These are phyloP conservation scores for Leptosomus discolor DNA, from an alignment of 2,113 vertebrate species.

Conservation along the genomic window DNA sequence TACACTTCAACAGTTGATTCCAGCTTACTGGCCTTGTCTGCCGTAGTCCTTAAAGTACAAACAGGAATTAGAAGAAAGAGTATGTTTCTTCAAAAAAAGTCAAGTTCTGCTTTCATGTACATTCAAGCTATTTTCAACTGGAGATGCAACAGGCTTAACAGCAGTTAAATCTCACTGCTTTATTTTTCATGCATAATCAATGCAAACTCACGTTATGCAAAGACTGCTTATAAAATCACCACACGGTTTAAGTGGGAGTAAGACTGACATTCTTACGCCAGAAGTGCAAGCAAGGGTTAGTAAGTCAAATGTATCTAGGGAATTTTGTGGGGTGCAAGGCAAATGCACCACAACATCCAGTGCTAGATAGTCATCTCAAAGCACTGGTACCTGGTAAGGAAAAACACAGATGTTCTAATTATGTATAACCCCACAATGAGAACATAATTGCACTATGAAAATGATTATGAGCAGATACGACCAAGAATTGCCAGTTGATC, in stretches of 20 bases:
- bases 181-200: not conserved
- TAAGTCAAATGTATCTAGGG: not conserved
- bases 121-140: not conserved
- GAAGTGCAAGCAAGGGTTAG: not conserved
- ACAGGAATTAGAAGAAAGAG: not conserved
- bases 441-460: not conserved
- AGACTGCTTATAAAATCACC: not conserved
- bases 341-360: not conserved
- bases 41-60: slow-evolving; percentile 39
- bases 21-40: slow-evolving; percentile 90
- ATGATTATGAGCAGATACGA: not conserved
- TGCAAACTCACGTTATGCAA: not conserved
- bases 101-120: not conserved
- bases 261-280: not conserved
- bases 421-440: not conserved
- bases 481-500: not conserved
- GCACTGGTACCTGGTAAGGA: not conserved
- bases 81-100: not conserved
- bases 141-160: not conserved
- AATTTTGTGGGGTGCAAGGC: not conserved
- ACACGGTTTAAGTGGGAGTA: not conserved
- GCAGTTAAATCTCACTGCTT: not conserved
- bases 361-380: not conserved
- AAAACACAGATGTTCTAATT: not conserved
- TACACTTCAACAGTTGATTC: slow-evolving; percentile 93